Base-by-base conservation (phyloP, 2,797 vertebrate species). In the Pangasius macronema region DNA sequence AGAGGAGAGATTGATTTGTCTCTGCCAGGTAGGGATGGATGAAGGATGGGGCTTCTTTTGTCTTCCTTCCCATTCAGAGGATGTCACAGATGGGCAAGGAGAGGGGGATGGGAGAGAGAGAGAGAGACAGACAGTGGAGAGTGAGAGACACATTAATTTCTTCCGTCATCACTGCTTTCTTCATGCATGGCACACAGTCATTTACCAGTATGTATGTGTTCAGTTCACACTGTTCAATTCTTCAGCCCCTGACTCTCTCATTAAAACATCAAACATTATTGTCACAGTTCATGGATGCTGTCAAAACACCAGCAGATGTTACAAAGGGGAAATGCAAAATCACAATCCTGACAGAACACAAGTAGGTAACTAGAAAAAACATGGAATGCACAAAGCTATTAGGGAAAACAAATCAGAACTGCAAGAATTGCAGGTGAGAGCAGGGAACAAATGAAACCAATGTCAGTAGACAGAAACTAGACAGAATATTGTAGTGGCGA, bases 1-100 rank as follows among this genome's bases (percentile, higher is more conserved):
- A 49, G 42, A 51, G 88, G 73, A 42, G 92, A 90, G 91, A 93
- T 91, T 88, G 82, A 92, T 94, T 93, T 93, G 91, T 94, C 92
- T 92, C 86, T 91, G 90, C 87, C 85, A 89, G 92, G 90, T 90
- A 92, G 86, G 77, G 79, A 75, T 13, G 65, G 65, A 77, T 95
- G 93, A 94, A 91, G 91, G 90, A 94, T 94, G 91, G 91, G 81
- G 84, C 33, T n/a, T 88, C 90, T 87, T 87, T 89, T 88, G 91
- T 94, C 91, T 92, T 91, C 87, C 89, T 90, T 87, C 87, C 75
- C 51, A 86, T 65, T 90, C 87, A 82, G 77, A 87, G 59, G 87
- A 93, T 92, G 91, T 89, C 89, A 89, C 92, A 93, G 93, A 95
- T 93, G 91, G 93, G 94, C 93, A 89, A 89, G 84, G 59, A 82